Conservation (phyloP, 1,140 invertebrate species). For the Tachypleus tridentatus region DNA sequence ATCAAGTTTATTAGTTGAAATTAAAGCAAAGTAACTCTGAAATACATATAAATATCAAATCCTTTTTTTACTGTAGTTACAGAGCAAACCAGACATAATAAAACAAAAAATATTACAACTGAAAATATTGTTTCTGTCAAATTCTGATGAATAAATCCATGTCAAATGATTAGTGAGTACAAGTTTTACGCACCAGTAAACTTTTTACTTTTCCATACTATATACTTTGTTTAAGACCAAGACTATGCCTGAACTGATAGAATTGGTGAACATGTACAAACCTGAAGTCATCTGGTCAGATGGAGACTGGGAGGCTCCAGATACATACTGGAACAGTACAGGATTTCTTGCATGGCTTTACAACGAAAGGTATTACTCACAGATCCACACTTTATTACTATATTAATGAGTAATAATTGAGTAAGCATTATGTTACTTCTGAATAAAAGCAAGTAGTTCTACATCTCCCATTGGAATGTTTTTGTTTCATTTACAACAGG, state of each 20-base stretch:
- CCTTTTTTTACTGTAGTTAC: too few relatives aligned
- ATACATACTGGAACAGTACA: constrained; percentile 55
- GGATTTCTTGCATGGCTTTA: constrained; percentile 77
- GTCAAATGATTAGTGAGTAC: too few relatives aligned
- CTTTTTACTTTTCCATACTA: background rate
- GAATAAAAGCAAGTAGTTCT: background rate
- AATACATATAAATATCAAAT: too few relatives aligned
- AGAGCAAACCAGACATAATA: too few relatives aligned
- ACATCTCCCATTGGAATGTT: background rate
- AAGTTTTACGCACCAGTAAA: background rate
- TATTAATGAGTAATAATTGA: background rate
- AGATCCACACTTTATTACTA: background rate
- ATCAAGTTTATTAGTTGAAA: too few relatives aligned
- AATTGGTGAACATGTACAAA: constrained; percentile 54
- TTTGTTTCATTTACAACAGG: too few relatives aligned
- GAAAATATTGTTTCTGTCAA: too few relatives aligned
- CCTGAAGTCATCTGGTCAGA: constrained; percentile 81
- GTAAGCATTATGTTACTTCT: background rate
- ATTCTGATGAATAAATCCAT: too few relatives aligned
- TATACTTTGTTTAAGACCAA: constrained; percentile 17
- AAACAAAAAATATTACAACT: too few relatives aligned
- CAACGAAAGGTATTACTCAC: constrained; percentile 55
- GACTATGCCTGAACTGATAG: constrained; percentile 35
- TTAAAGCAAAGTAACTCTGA: too few relatives aligned
- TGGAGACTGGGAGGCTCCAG: constrained; percentile 59